Base-by-base conservation (phyloP, 2,113 vertebrate genomes). In the Sorex araneus region DNA sequence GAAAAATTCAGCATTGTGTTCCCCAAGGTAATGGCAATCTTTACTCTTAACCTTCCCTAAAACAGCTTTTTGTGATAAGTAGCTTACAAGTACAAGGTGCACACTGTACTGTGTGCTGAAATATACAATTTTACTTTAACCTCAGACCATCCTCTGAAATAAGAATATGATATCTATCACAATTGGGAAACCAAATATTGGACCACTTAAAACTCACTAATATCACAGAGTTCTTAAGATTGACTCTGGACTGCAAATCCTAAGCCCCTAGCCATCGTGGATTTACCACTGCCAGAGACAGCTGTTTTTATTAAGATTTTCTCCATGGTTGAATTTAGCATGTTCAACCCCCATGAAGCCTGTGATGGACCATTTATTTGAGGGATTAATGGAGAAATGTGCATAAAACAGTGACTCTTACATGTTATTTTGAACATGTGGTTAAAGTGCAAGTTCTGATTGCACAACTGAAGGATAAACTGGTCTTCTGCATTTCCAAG, bases 1-100 rank as follows among this genome's bases (percentile, higher is more conserved):
- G 57, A 70, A 95, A 96, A 94, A 90, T 18, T 87, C 63, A 67
- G 71, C 12, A 27, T 84, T 91, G 78, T 34, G 81, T 84, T 91
- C 93, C 85, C 89, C 87, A 95, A 85, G 90, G 28, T 43, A 70
- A 50, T 88, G 74, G 8, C 90, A 87, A 47, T 1, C 18, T 57
- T 78, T 43, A 13, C 13, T 80, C 91, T 21, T 21, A 60, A 60
- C 57, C 1, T 34, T 45, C 27, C 77, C 66, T 63, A 11, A 47
- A 75, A 91, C 28, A 28, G 32, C 32, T 28, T 16, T 64, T 75
- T 34, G 15, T 18, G 34, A 74, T 32, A 18, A 87, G 28, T 43
- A 64, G 66, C 21, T 2, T 25, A 50, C 3, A 30, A 7, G 50
- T 8, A 11, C 21, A 25, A 50, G 16, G 0, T 0, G 23, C 3